Evolutionary conservation across 2,888 invertebrate species (phyloP).

Genomic region (Lasioglossum lativentre): DNA sequence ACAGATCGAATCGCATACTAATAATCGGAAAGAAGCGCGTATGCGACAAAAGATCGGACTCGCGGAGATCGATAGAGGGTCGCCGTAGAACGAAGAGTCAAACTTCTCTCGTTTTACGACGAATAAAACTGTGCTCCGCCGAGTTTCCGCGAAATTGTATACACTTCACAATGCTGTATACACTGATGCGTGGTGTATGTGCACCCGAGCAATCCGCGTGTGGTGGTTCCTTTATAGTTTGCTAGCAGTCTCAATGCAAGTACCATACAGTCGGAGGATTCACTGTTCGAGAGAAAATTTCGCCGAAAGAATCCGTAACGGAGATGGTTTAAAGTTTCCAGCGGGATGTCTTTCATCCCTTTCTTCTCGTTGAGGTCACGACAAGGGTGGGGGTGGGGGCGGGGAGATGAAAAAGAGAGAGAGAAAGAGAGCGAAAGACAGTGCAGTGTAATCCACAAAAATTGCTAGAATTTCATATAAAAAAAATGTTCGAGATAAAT

Average conservation of each 20-base stretch:
- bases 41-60: not conserved
- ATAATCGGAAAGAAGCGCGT: not conserved
- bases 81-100: conserved; percentile 50
- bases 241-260: conserved; percentile 47
- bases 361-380: conserved; percentile 8
- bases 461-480: not conserved
- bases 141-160: conserved; percentile 57
- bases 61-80: conserved; percentile 2
- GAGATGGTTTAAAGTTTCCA: conserved; percentile 45
- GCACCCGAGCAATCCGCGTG: conserved; percentile 19
- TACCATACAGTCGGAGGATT: conserved; percentile 38
- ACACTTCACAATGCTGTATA: not conserved
- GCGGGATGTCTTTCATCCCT: conserved; percentile 33
- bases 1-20: not conserved
- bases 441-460: not conserved
- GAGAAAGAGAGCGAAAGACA: not conserved
- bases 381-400: not conserved
- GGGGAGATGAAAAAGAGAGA: not conserved
- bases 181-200: conserved; percentile 8
- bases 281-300: conserved; percentile 73
- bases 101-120: conserved; percentile 71
- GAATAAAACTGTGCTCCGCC: conserved; percentile 70
- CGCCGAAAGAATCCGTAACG: conserved; percentile 64
- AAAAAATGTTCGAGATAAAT: not conserved
- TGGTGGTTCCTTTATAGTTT: conserved; percentile 63